phyloP scores from a whole-genome alignment of 2,888 invertebrate genomes.

The Diaphora mendica region DNA sequence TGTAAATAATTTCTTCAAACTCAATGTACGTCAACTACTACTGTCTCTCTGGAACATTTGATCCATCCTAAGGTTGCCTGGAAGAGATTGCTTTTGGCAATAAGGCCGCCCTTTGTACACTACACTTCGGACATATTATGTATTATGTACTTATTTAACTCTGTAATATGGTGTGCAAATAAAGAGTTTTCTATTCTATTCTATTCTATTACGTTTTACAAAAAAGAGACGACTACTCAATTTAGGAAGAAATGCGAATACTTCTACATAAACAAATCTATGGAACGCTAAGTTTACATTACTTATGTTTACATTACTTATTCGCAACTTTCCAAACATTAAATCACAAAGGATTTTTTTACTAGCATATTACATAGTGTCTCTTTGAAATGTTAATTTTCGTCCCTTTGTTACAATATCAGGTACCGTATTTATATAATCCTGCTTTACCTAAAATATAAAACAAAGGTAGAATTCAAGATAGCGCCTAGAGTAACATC shows the following conservation, averaged over 20 bases:
- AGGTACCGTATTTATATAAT: background rate
- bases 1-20: no score
- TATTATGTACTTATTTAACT: no score
- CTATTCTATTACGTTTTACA: no score
- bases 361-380: background rate
- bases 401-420: conserved; percentile 1
- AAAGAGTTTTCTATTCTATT: no score
- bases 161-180: no score
- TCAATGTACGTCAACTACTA: no score
- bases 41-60: no score
- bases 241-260: background rate
- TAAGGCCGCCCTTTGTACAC: no score
- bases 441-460: background rate
- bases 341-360: background rate
- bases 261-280: background rate
- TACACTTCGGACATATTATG: no score
- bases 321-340: background rate
- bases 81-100: no score
- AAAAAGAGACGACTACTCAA: background rate
- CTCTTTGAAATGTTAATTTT: conserved; percentile 1
- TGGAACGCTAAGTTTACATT: background rate
- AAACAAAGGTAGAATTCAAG: background rate
- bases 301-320: background rate
- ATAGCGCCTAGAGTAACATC: background rate
- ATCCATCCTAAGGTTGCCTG: no score